Conservation (phyloP, 1,140 invertebrate genomes). For the Eubasilissa regina region DNA sequence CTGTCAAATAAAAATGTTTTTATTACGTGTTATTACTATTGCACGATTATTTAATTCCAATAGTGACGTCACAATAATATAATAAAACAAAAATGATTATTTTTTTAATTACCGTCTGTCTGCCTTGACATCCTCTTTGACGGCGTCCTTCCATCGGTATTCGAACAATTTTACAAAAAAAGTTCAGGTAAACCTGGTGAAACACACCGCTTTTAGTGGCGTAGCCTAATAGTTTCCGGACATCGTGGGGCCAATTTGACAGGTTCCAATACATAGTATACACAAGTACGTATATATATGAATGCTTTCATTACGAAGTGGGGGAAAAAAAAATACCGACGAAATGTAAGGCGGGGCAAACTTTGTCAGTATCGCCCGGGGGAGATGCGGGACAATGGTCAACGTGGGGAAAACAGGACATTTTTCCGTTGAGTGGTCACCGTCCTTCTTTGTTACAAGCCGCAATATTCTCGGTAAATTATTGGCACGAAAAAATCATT, state of each 20-base stretch:
- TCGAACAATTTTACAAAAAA: constrained; percentile 7
- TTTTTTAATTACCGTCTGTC: neutral
- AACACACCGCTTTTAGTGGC: constrained; percentile 21
- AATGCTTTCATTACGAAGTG: constrained; percentile 29
- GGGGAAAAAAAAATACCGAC: neutral
- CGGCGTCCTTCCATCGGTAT: neutral
- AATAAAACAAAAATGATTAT: neutral
- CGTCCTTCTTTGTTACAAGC: constrained; percentile 31
- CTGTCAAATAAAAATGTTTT: too few relatives aligned
- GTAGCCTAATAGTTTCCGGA: neutral
- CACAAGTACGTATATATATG: too few relatives aligned
- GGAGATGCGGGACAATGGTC: constrained; percentile 27
- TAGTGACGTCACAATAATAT: too few relatives aligned
- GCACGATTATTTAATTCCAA: too few relatives aligned
- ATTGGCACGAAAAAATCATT: constrained; percentile 30
- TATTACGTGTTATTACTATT: too few relatives aligned
- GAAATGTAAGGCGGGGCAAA: constrained; percentile 4
- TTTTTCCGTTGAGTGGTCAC: constrained; percentile 42
- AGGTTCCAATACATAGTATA: too few relatives aligned
- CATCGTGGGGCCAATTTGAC: constrained; percentile 7
- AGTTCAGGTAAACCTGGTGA: constrained; percentile 24
- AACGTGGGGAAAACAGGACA: constrained; percentile 33
- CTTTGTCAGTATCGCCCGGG: constrained; percentile 6
- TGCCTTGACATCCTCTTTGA: neutral
- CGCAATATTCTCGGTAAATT: constrained; percentile 18